Percentiles rank a stretch among this genome's conserved stretches.
Conservation (phyloP, 1,140 invertebrate genomes). For the Drosophila equinoxialis region DNA sequence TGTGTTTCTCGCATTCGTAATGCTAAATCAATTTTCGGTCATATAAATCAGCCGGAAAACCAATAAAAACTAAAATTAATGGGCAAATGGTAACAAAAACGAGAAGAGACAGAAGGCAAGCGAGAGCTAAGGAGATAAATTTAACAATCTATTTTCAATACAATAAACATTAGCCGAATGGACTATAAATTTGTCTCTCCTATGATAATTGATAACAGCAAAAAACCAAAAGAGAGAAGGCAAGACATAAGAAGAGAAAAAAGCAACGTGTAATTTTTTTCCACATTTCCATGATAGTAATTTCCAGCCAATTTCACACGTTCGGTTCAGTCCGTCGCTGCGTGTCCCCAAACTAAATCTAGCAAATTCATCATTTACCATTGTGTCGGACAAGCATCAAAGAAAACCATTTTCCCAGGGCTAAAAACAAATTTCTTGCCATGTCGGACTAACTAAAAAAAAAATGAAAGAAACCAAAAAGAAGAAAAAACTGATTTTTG, state of each 20-base stretch:
- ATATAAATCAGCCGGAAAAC: conserved; percentile 62
- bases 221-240: conserved; percentile 6
- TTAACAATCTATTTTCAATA: conserved; percentile 64
- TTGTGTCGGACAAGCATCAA: conserved; percentile 54
- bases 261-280: background rate
- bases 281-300: conserved; percentile 12
- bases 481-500: conserved; percentile 46
- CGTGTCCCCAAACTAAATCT: conserved; percentile 22
- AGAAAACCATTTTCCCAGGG: conserved; percentile 73
- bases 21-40: conserved; percentile 70
- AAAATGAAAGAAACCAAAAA: conserved; percentile 11
- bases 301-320: conserved; percentile 45
- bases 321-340: conserved; percentile 17
- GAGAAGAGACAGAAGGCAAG: conserved; percentile 10
- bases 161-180: conserved; percentile 48
- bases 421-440: conserved; percentile 62
- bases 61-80: conserved; percentile 30
- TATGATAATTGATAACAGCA: conserved; percentile 34
- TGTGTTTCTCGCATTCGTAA: conserved; percentile 46
- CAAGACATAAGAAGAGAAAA: conserved; percentile 7
- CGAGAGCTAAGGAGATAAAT: conserved; percentile 50
- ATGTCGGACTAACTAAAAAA: conserved; percentile 19
- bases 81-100: conserved; percentile 12
- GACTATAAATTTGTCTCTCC: conserved; percentile 39
- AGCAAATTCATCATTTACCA: conserved; percentile 50